phyloP scores from a whole-genome alignment of 1,140 invertebrate species.

The Drosophila saltans region DNA sequence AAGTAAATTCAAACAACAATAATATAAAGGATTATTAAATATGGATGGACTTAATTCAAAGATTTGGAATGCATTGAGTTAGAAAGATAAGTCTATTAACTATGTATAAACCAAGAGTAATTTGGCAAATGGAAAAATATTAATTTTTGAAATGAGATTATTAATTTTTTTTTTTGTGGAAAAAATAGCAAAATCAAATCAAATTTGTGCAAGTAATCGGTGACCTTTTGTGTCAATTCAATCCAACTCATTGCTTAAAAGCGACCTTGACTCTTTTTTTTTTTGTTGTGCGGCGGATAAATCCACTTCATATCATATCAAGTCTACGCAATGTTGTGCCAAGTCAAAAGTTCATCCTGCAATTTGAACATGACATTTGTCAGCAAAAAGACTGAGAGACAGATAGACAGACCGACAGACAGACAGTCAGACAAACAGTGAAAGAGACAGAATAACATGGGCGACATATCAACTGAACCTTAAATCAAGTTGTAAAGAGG shows the following conservation, averaged over 20 bases:
- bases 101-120: not conserved
- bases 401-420: conserved; percentile 9
- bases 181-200: not conserved
- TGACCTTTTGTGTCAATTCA: conserved; percentile 11
- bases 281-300: conserved; percentile 8
- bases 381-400: conserved; percentile 52
- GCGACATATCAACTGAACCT: conserved; percentile 76
- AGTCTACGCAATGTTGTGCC: conserved; percentile 44
- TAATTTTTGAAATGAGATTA: not conserved
- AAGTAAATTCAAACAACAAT: too few species aligned
- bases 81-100: not conserved
- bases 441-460: conserved; percentile 28
- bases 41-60: not conserved
- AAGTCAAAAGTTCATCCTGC: conserved; percentile 76
- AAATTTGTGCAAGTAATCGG: not conserved
- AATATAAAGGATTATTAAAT: not conserved
- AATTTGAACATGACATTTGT: conserved; percentile 79
- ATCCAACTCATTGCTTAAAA: conserved; percentile 3
- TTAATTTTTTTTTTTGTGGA: too few species aligned
- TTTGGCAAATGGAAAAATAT: not conserved
- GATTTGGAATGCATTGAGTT: not conserved
- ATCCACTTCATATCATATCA: conserved; percentile 67
- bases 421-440: conserved; percentile 17
- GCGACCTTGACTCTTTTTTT: conserved; percentile 57
- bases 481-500: conserved; percentile 79